Conservation (phyloP, 37 sponge, comb jelly and placozoan genomes). For the Amphimedon queenslandica region DNA sequence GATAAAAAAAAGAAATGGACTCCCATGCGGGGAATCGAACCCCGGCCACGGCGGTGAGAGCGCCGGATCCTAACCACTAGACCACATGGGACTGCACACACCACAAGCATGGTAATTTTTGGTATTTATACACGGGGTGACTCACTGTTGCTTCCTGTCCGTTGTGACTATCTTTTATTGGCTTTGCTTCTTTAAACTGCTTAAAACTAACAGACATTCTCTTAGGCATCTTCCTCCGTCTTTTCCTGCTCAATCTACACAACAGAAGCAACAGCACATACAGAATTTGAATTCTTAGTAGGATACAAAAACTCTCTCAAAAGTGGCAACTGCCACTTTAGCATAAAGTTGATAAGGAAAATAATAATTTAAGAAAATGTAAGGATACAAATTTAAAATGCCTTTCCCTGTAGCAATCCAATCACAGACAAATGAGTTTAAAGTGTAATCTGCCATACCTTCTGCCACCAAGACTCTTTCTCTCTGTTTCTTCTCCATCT, state of each 20-base stretch:
- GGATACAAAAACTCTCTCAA: too few relatives aligned
- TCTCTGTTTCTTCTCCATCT: not conserved
- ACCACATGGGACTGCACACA: slow-evolving; percentile 78
- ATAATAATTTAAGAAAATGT: too few relatives aligned
- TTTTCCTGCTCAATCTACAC: not conserved
- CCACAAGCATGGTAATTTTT: not conserved
- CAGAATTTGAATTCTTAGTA: too few relatives aligned
- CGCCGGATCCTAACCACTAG: slow-evolving; percentile 85
- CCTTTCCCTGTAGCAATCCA: too few relatives aligned
- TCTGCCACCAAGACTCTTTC: too few relatives aligned
- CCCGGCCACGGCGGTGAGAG: slow-evolving; percentile 83
- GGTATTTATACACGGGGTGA: not conserved
- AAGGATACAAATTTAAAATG: too few relatives aligned
- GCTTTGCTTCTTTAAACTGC: not conserved
- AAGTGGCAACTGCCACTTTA: too few relatives aligned
- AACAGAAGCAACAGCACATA: not conserved
- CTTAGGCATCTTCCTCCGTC: not conserved
- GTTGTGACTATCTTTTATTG: not conserved
- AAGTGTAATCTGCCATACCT: too few relatives aligned
- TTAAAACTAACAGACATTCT: not conserved
- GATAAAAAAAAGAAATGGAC: slow-evolving; percentile 29
- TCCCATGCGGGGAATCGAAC: slow-evolving; percentile 85
- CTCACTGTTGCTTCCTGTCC: not conserved
- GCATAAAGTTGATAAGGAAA: too few relatives aligned
- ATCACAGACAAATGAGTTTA: too few relatives aligned